Evolutionary conservation across 2,888 invertebrate species (phyloP).

Genomic region (Neoscelio sp.): DNA sequence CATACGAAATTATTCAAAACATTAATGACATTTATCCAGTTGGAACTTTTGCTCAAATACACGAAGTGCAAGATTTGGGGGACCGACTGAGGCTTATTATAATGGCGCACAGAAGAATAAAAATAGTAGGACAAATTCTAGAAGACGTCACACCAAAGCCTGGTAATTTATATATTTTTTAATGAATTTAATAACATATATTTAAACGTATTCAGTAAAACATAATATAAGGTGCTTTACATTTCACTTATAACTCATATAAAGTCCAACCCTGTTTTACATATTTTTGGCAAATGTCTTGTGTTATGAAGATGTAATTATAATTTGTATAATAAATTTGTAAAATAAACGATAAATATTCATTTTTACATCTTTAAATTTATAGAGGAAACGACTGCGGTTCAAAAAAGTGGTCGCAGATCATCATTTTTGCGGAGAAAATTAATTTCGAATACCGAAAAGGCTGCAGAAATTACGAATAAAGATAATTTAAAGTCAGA

Average conservation of each 20-base stretch:
- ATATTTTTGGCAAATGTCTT: too few species aligned
- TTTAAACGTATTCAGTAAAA: too few species aligned
- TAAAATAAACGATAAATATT: slow-evolving; percentile 37
- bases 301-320: not conserved
- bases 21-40: slow-evolving; percentile 94
- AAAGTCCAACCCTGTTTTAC: too few species aligned
- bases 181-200: not conserved
- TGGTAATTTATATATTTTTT: slow-evolving; percentile 30
- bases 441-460: slow-evolving; percentile 52
- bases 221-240: too few species aligned
- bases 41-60: slow-evolving; percentile 99
- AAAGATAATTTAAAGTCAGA: too few species aligned
- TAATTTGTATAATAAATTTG: slow-evolving; percentile 3
- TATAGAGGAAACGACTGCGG: too few species aligned
- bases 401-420: slow-evolving; percentile 73
- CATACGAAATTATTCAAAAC: slow-evolving; percentile 92
- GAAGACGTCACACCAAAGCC: slow-evolving; percentile 88
- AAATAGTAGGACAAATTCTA: slow-evolving; percentile 90
- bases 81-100: slow-evolving; percentile 95
- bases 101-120: slow-evolving; percentile 96
- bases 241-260: too few species aligned
- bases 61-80: slow-evolving; percentile 98
- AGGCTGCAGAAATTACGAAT: slow-evolving; percentile 62
- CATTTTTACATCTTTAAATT: not conserved
- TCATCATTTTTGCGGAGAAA: slow-evolving; percentile 75